Conservation (phyloP, 2,797 vertebrate genomes). For the Gymnocypris eckloni region DNA sequence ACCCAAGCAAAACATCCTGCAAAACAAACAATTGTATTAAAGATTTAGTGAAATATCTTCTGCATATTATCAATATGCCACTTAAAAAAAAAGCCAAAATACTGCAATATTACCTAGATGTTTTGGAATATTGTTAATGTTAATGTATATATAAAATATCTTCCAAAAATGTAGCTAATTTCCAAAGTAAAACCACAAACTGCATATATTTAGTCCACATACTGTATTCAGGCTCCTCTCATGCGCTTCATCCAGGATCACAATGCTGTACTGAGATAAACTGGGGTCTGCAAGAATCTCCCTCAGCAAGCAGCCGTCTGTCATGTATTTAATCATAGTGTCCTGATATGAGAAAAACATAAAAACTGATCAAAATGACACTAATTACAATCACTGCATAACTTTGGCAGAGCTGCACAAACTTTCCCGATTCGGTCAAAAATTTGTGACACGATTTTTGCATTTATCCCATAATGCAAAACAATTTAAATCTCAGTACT, state of each 20-base stretch:
- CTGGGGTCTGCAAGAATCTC: slow-evolving; percentile 88
- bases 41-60: background rate
- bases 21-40: slow-evolving; percentile 41
- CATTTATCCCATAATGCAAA: too few species aligned
- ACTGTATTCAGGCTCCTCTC: slow-evolving; percentile 97
- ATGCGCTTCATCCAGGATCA: slow-evolving; percentile 95
- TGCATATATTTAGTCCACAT: background rate
- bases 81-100: background rate
- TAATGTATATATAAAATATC: background rate
- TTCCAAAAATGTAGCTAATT: background rate
- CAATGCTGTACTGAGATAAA: slow-evolving; percentile 88
- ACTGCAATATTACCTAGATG: background rate
- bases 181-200: background rate
- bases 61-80: background rate
- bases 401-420: too few species aligned
- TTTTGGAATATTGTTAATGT: background rate
- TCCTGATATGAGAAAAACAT: slow-evolving; percentile 75
- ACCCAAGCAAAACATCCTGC: slow-evolving; percentile 94
- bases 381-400: background rate
- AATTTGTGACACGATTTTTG: too few species aligned
- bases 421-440: too few species aligned
- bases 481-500: too few species aligned
- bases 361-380: background rate
- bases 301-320: slow-evolving; percentile 93
- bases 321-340: slow-evolving; percentile 94